Conservation (phyloP, 2,113 vertebrate species). For the Aspidoscelis tigris region DNA sequence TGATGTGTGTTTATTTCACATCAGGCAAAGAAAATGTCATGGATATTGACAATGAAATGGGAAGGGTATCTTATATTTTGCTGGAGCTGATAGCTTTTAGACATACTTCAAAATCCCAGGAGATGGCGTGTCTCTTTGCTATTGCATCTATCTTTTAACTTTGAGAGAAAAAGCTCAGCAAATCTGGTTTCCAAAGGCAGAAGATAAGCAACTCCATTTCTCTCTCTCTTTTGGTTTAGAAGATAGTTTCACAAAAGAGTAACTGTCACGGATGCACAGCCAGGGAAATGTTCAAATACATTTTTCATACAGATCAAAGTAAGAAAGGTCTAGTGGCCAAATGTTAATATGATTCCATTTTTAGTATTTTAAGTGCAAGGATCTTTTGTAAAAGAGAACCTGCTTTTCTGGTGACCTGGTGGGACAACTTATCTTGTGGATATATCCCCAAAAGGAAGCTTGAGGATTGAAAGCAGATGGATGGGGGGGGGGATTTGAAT, state of each 20-base stretch:
- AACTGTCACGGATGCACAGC: not conserved
- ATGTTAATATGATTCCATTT: too few relatives aligned
- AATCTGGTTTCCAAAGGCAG: constrained; percentile 23
- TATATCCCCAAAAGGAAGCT: too few relatives aligned
- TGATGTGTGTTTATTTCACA: constrained; percentile 49
- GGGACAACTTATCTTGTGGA: too few relatives aligned
- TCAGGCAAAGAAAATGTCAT: constrained; percentile 39
- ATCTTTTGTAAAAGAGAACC: too few relatives aligned
- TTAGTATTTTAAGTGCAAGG: too few relatives aligned
- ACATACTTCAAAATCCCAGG: constrained; percentile 13
- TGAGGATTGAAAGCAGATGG: too few relatives aligned
- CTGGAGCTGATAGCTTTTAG: constrained; percentile 45
- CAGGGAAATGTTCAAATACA: not conserved
- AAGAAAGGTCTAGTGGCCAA: too few relatives aligned
- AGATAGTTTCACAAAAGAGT: constrained; percentile 16
- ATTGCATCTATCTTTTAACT: constrained; percentile 1
- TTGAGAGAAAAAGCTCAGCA: constrained; percentile 9
- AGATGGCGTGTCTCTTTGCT: constrained; percentile 6
- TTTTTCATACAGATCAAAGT: too few relatives aligned
- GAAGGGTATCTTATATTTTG: constrained; percentile 25
- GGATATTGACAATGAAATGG: constrained; percentile 37
- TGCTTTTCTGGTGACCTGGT: too few relatives aligned
- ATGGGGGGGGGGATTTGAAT: too few relatives aligned
- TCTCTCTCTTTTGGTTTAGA: constrained; percentile 8
- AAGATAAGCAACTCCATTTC: constrained; percentile 7